Evolutionary conservation across 2,113 vertebrate species (phyloP).

Genomic region (Dolichotis patagonum): DNA sequence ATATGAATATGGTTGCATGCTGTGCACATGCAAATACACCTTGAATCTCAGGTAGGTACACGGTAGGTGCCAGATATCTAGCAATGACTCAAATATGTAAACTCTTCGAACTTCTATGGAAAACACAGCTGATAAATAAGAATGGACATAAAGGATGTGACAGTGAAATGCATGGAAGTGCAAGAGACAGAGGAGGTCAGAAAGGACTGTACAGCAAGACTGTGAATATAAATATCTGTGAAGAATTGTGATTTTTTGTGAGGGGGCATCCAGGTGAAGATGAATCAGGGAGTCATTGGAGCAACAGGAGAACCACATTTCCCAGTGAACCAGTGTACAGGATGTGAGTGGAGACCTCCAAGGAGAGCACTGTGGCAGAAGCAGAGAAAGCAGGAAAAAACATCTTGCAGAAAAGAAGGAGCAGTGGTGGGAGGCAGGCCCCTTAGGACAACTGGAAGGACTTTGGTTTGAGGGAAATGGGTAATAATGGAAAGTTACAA

Average conservation of each 20-base stretch:
- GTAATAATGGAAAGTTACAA: neutral
- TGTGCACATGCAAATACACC: neutral
- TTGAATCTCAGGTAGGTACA: neutral
- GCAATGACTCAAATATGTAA: neutral
- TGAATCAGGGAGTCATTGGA: neutral
- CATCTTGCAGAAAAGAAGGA: accelerated
- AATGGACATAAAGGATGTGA: accelerated
- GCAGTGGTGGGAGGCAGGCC: accelerated
- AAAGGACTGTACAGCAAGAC: neutral
- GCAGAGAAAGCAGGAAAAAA: neutral
- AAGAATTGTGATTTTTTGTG: neutral
- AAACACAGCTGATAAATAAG: neutral
- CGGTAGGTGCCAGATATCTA: neutral
- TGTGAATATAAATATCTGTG: neutral
- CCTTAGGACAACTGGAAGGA: too few relatives aligned
- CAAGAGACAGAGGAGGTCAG: accelerated
- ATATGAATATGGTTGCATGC: neutral
- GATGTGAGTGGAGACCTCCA: neutral
- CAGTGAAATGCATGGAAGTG: too few relatives aligned
- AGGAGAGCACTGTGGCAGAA: neutral
- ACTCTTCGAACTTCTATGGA: neutral
- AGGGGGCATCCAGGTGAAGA: neutral
- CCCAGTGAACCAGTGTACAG: accelerated
- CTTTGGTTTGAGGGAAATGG: neutral
- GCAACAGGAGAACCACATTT: neutral